A percentile compares a stretch with the other conserved stretches of the same genome.
Evolutionary conservation across 2,113 vertebrate genomes (phyloP).

Genomic region (Propithecus coquereli): DNA sequence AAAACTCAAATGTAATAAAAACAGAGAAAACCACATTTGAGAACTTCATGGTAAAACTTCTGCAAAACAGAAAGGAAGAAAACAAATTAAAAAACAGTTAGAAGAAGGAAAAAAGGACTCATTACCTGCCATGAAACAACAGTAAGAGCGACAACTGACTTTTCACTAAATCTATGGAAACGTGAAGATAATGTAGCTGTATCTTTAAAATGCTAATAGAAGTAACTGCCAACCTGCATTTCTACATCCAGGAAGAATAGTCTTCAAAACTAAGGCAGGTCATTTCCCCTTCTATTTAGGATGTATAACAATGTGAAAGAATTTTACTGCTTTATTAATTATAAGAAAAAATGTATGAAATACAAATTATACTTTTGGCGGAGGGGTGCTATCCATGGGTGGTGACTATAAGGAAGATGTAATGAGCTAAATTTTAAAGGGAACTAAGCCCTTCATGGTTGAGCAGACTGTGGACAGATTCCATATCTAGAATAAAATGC

Average conservation of each 20-base stretch:
- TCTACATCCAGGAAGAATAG: background rate
- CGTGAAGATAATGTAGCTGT: background rate
- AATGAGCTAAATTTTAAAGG: background rate
- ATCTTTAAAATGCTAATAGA: background rate
- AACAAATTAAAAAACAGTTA: background rate
- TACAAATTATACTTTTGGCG: background rate
- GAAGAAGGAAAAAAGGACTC: background rate
- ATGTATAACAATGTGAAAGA: background rate
- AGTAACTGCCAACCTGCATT: background rate
- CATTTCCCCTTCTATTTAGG: background rate
- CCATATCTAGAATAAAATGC: background rate
- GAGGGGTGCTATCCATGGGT: background rate
- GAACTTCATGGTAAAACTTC: background rate
- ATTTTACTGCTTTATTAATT: background rate
- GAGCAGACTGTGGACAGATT: background rate
- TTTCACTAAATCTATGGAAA: background rate
- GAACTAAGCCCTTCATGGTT: background rate
- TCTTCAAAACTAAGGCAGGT: background rate
- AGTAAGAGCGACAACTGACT: background rate
- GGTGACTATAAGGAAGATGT: background rate
- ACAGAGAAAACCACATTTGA: background rate
- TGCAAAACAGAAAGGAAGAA: background rate
- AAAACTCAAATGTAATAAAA: background rate
- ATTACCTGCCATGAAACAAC: background rate
- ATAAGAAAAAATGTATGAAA: background rate